Evolutionary conservation across 2,888 invertebrate genomes (phyloP), one percentile per base, ranked within the genome.

Genomic region (Vandiemenella viatica): DNA sequence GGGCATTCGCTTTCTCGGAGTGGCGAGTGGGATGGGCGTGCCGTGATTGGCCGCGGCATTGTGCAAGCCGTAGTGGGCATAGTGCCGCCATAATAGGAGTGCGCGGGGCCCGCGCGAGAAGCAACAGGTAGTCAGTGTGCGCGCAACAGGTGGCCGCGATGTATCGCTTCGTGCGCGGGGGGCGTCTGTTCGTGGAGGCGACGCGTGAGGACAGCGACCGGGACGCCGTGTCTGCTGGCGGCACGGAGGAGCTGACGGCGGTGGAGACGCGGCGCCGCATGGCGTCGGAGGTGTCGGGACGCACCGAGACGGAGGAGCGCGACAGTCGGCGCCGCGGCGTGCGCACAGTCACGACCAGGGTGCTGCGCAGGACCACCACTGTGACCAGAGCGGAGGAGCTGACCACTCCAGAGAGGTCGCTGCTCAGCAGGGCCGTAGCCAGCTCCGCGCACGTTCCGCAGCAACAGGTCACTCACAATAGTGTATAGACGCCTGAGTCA

Each of bases 291-390:
- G 81, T 88, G 64, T 72, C 86, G 61, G 88, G 87, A 23, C 84
- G 83, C 63, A 85, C 86, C 54, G 72, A 85, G 63, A 86, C 88
- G 68, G 83, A 86, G 60, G 83, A 83, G 54, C 84, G 86, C 69
- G 81, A 85, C 61, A 83, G 84, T 65, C 79, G 82, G 66, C 78
- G 79, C 63, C 80, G 79, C 62, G 87, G 88, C 37, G 80, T 82
- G 62, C 75, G 85, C 53, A 77, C 87, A 57, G 85, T 90, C 56
- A 90, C 88, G 20, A 86, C 89, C 40, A 79, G 86, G 62, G 85
- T 90, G 55, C 81, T 90, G 46, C 75, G 87, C 54, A 90, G 89
- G 66, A 87, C 91, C 58, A 91, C 90, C 26, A 90, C 90, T 2
- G 65, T 91, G 57, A 85, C 87, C 54, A 75, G 89, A 15, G 90